These are phyloP conservation scores for Rostratula benghalensis DNA, from an alignment of 2,113 vertebrate species.

Conservation along the genomic window DNA sequence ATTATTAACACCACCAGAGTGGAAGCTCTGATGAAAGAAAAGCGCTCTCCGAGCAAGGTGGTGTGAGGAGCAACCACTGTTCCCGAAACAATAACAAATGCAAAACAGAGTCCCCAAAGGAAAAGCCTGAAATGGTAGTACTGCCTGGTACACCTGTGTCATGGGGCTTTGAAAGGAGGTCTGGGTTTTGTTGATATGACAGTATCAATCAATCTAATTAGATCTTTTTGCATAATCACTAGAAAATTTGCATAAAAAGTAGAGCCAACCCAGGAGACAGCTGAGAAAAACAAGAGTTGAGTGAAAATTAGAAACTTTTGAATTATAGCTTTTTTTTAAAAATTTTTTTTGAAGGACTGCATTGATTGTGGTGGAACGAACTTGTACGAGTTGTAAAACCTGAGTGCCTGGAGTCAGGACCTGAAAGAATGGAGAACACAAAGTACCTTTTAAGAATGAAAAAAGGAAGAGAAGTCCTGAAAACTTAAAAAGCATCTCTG, in stretches of 20 bases:
- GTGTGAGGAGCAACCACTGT: not conserved
- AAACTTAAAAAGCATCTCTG: not conserved
- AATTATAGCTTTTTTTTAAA: not conserved
- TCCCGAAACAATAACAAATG: not conserved
- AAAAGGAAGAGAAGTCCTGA: not conserved
- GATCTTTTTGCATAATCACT: conserved; percentile 42
- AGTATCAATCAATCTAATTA: conserved; percentile 60
- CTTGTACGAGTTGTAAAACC: not conserved
- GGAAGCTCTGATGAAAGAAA: not conserved
- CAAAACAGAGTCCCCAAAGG: not conserved
- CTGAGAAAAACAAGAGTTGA: not conserved
- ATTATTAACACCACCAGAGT: not conserved
- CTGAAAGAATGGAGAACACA: not conserved
- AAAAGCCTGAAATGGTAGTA: not conserved
- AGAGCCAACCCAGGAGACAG: not conserved
- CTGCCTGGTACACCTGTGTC: not conserved
- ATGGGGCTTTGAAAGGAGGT: not conserved
- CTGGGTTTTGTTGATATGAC: conserved; percentile 1
- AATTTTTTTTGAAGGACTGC: not conserved
- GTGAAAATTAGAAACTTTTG: not conserved
- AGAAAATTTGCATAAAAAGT: conserved; percentile 16
- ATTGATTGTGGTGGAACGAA: not conserved
- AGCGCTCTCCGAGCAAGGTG: not conserved
- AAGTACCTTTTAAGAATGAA: not conserved
- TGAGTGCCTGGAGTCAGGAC: not conserved